Evolutionary conservation across 1,140 invertebrate genomes (phyloP), one percentile per base, ranked within the genome.

Genomic region (Parasteatoda tepidariorum): DNA sequence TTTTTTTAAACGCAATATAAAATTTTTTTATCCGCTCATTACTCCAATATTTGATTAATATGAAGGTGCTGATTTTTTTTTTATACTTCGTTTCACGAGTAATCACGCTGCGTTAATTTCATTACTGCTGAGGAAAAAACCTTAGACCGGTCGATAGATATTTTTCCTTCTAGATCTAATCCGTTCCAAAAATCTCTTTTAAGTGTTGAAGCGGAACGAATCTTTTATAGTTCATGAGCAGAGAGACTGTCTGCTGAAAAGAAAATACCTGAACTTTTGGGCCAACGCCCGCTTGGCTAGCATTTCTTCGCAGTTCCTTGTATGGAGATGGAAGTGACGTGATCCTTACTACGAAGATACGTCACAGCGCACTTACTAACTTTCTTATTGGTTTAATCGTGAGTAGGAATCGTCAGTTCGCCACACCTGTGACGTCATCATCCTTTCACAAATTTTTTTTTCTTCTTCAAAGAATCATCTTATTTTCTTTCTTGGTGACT

Each of bases 241-340:
- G n/a, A n/a, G n/a, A 48, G 38, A 48, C 38, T n/a, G 38, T 48
- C 38, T 48, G n/a, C n/a, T 13, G 22, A 55, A 24, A 13, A 24
- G 59, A 24, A 61, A 61, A 61, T 61, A 61, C 59, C 22, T 26
- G 38, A 61, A 1, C 24, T 48, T 13, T 28, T 54, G 48, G 76
- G 76, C 76, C 76, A 79, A 79, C 76, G 76, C 74, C 74, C 57
- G 57, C 76, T 34, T 68, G n/a, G n/a, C 38, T 73, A 31, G 67
- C 64, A n/a, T 62, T 70, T 70, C 5, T 22, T 73, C 22, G 76
- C 59, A 67, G 66, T 79, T 79, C 76, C 76, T 79, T 79, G 62
- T 79, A 79, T 79, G 76, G 76, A 57, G 28, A 24, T 67, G 76
- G 18, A n/a, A n/a, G n/a, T n/a, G n/a, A 78, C 62, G 74, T 66